These are phyloP conservation scores for Lobophora halterata DNA, from an alignment of 2,888 invertebrate species.

Conservation along the genomic window DNA sequence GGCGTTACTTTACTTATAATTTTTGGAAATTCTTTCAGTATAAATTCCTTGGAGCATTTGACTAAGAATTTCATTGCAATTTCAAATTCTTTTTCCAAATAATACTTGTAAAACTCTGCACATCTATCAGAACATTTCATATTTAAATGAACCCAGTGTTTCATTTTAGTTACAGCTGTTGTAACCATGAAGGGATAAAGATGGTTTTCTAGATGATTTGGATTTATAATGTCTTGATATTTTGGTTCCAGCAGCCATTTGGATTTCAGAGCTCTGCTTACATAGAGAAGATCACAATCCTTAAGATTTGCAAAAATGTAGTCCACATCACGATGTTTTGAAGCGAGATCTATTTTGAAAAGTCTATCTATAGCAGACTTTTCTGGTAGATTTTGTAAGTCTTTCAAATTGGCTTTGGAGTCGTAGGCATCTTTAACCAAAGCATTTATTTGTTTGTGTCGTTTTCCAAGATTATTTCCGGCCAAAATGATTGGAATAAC, in stretches of 20 bases:
- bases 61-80: slow-evolving; percentile 31
- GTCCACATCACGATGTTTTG: slow-evolving; percentile 43
- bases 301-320: slow-evolving; percentile 52
- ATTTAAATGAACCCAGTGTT: slow-evolving; percentile 45
- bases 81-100: slow-evolving; percentile 21
- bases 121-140: slow-evolving; percentile 25
- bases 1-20: slow-evolving; percentile 29
- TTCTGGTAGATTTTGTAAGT: slow-evolving; percentile 16
- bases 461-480: slow-evolving; percentile 16
- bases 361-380: slow-evolving; percentile 27
- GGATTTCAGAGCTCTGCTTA: slow-evolving; percentile 54
- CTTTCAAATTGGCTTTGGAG: slow-evolving; percentile 10
- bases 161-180: slow-evolving; percentile 47
- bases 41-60: slow-evolving; percentile 20
- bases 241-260: slow-evolving; percentile 49
- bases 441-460: slow-evolving; percentile 27
- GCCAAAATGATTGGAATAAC: slow-evolving; percentile 11
- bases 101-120: slow-evolving; percentile 32
- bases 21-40: slow-evolving; percentile 21
- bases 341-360: slow-evolving; percentile 46
- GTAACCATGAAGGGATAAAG: slow-evolving; percentile 55
- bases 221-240: slow-evolving; percentile 47
- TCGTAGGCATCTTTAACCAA: slow-evolving; percentile 22
- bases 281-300: slow-evolving; percentile 57
- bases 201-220: slow-evolving; percentile 47